These are phyloP conservation scores for Ophiodon elongatus DNA, from an alignment of 2,113 vertebrate genomes.

Conservation along the genomic window DNA sequence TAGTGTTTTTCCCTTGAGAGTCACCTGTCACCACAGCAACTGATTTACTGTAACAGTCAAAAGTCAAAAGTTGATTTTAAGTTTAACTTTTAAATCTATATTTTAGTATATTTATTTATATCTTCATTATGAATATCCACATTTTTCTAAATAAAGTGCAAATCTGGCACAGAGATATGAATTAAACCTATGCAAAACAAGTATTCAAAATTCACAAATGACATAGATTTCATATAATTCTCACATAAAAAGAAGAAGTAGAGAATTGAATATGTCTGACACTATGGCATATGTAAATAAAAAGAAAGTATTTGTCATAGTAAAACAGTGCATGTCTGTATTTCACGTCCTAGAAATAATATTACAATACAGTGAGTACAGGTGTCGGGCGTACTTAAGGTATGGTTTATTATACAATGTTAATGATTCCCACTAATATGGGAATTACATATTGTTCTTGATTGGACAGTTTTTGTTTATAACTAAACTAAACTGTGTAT, in stretches of 20 bases:
- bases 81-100: conserved; percentile 8
- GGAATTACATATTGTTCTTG: not conserved
- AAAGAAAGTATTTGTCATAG: conserved; percentile 9
- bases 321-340: conserved; percentile 65
- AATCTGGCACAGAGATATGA: conserved; percentile 77
- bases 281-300: conserved; percentile 9
- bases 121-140: conserved; percentile 36
- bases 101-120: conserved; percentile 12
- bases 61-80: conserved; percentile 10
- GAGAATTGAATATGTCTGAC: not conserved
- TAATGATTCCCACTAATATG: not conserved
- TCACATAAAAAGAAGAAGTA: conserved; percentile 7
- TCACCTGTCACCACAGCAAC: conserved; percentile 44
- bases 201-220: conserved; percentile 43
- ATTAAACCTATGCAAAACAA: conserved; percentile 38
- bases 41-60: conserved; percentile 22
- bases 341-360: conserved; percentile 23
- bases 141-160: conserved; percentile 83
- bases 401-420: not conserved
- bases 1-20: conserved; percentile 36
- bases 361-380: conserved; percentile 6
- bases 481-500: not conserved
- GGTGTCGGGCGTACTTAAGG: conserved; percentile 18
- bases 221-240: conserved; percentile 38
- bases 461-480: not conserved